These are phyloP conservation scores for Drosophila pseudotakahashii DNA, from an alignment of 2,888 invertebrate species.

Conservation along the genomic window DNA sequence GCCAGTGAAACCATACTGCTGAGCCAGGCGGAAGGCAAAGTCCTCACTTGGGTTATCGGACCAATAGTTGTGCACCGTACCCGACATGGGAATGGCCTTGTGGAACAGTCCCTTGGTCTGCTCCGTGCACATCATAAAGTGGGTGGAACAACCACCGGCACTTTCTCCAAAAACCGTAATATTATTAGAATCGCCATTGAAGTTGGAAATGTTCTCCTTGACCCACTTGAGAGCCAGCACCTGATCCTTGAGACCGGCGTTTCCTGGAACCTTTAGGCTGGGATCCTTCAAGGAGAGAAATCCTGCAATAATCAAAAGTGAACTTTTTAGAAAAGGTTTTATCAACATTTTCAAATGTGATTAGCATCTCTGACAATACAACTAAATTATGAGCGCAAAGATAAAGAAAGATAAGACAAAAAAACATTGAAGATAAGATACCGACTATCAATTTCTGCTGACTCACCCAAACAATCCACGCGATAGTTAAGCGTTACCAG, in stretches of 20 bases:
- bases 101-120: constrained; percentile 83
- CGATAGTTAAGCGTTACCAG: constrained; percentile 84
- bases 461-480: constrained; percentile 83
- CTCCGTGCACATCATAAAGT: constrained; percentile 85
- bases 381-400: constrained; percentile 11
- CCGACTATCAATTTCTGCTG: not conserved
- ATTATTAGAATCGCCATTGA: constrained; percentile 85
- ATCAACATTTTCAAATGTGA: not conserved
- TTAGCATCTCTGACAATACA: not conserved
- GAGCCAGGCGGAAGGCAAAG: constrained; percentile 80
- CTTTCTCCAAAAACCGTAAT: constrained; percentile 85
- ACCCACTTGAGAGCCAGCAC: constrained; percentile 85
- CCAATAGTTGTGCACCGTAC: constrained; percentile 77
- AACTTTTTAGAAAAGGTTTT: too few species aligned
- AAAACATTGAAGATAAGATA: constrained; percentile 13
- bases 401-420: not conserved
- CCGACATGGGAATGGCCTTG: constrained; percentile 82
- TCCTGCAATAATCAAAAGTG: constrained; percentile 71
- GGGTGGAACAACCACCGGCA: constrained; percentile 85
- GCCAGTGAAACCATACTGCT: constrained; percentile 79
- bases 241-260: constrained; percentile 86
- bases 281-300: constrained; percentile 85
- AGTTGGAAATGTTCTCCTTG: constrained; percentile 84
- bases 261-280: constrained; percentile 85
- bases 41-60: constrained; percentile 66